Evolutionary conservation across 2,888 invertebrate species (phyloP), one percentile per base, ranked within the genome.

Genomic region (Trypoxylon attenuatum): DNA sequence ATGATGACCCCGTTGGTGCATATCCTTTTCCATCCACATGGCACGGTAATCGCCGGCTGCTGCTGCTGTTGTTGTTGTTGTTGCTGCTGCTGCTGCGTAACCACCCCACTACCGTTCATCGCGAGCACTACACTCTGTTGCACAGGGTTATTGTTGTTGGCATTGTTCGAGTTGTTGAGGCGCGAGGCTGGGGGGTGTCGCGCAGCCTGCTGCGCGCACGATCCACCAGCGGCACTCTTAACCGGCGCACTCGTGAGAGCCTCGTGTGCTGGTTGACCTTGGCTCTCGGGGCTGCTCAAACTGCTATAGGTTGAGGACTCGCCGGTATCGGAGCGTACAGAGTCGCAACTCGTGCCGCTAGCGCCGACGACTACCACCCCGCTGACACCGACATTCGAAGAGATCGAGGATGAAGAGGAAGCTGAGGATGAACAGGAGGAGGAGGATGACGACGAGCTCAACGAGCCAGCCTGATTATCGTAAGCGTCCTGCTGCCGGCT

Each of bases 21-120:
- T 76, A 92, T 89, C 84, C 95, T 90, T 87, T 92, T 93, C 94
- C 94, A 95, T 71, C 94, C 94, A 80, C 90, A 91, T 75, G 94
- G 94, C 81, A 94, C 91, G 78, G 90, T 83, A 65, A 90, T 87
- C 63, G 86, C 80, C 65, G 84, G 79, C 49, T 78, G 83, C 56
- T 81, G 82, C 15, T 80, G 81, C 13, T 73, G 79, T 43, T 76
- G 77, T 27, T 71, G 64, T 16, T 80, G 81, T 13, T 73, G 79
- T 43, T 76, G 77, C 29, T 71, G 64, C 18, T 80, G 81, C 29
- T 71, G 64, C 18, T 80, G 81, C 33, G 76, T 71, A 57, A 72
- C 63, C 61, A 78, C 57, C 71, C 78, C 67, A 52, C 72, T 76
- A 76, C 76, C 69, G 69, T 69, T 69, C 79, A 78, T 80, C 78